Evolutionary conservation across 2,113 vertebrate species (phyloP).

Genomic region (Paralichthys olivaceus): DNA sequence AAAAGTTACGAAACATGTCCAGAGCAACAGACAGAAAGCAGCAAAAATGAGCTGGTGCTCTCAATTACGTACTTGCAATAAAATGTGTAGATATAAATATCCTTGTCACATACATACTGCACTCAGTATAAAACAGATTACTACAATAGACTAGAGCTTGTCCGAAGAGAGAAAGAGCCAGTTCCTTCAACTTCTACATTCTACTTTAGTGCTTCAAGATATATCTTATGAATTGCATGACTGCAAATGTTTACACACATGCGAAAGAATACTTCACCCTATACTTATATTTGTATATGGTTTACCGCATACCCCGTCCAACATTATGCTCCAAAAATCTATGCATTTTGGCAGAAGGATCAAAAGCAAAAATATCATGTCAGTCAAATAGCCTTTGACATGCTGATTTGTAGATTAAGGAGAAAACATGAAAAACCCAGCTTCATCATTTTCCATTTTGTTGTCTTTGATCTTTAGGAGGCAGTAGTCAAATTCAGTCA

Average conservation of each 20-base stretch:
- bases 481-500: constrained; percentile 19
- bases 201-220: not conserved
- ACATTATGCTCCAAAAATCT: not conserved
- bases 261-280: not conserved
- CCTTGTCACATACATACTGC: not conserved
- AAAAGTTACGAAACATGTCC: too few species aligned
- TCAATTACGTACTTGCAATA: not conserved
- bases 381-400: constrained; percentile 27
- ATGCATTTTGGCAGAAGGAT: constrained; percentile 24
- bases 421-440: constrained; percentile 5
- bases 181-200: not conserved
- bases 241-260: not conserved
- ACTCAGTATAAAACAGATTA: not conserved
- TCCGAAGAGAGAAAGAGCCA: not conserved
- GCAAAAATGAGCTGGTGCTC: too few species aligned
- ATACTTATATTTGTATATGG: not conserved
- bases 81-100: not conserved
- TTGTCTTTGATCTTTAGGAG: constrained; percentile 43
- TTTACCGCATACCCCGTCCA: not conserved
- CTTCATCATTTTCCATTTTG: constrained; percentile 28
- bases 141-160: not conserved
- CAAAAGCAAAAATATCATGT: constrained; percentile 24
- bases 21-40: too few species aligned
- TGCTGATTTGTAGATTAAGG: constrained; percentile 42
- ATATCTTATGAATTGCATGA: not conserved